Evolutionary conservation across 2,797 vertebrate genomes (phyloP), one percentile per base, ranked within the genome.

Genomic region (Channa striata): DNA sequence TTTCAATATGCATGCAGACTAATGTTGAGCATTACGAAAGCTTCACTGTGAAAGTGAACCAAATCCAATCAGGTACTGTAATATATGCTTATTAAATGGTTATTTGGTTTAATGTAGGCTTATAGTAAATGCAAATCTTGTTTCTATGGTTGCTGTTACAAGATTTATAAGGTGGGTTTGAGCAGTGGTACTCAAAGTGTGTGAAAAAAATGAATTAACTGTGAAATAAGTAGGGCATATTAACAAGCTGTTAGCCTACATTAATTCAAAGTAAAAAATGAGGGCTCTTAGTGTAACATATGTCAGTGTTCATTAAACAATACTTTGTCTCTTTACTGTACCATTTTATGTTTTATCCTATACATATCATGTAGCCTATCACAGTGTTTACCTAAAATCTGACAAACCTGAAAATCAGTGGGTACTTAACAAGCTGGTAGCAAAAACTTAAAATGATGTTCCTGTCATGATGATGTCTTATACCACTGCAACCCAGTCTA

Each of bases 181-280:
- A 69, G 40, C 57, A 46, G 12, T 50, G 44, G 54, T 68, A 46
- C 56, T 56, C 44, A 11, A 12, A 59, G 21, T 11, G 10, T 51
- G 14, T 8, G 48, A 65, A 58, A 21, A 30, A 34, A 64, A 64
- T 30, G 62, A 37, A 67, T 40, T 50, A 71, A 85, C 80, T 87
- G 84, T 86, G 85, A 87, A 79, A 54, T 16, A 14, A 77, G 43
- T 25, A 2, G 37, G 73, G 65, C 71, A 86, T 88, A 83, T 78
- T 46, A 52, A 74, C 43, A 34, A 63, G 57, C 59, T 20, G 36
- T 66, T 67, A 19, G 47, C 56, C 52, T 51, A 65, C 53, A 63
- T 76, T 56, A 66, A 79, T 63, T 72, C 37, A 79, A 84, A 67
- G 54, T 19, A 59, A 68, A 66, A 34, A 81, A 59, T 47, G 61